Evolutionary conservation across 2,797 vertebrate genomes (phyloP).

Genomic region (Cirrhinus mrigala): DNA sequence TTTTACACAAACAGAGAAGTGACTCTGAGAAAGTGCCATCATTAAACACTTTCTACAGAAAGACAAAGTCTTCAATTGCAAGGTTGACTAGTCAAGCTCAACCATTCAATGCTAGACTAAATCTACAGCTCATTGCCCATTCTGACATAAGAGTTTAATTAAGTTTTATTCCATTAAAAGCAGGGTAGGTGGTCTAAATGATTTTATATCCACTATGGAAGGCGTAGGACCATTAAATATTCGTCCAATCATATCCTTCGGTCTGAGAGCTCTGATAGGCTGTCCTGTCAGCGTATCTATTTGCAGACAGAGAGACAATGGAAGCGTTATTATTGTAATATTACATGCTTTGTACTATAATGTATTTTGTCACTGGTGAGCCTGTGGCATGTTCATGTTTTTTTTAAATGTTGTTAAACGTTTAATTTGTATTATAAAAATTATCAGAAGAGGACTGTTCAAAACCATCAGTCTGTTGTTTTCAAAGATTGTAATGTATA

Average conservation of each 20-base stretch:
- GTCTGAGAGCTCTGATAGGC: no score
- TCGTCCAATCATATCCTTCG: no score
- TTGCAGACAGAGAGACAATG: no score
- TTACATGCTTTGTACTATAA: no score
- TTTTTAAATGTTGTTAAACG: no score
- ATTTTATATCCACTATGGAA: not conserved
- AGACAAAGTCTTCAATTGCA: not conserved
- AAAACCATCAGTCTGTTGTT: not conserved
- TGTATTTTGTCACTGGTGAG: no score
- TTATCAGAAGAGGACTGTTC: not conserved
- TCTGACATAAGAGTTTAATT: not conserved
- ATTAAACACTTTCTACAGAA: not conserved
- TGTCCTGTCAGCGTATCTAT: no score
- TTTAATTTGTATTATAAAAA: not conserved
- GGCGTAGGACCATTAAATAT: not conserved
- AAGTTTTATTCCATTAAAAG: not conserved
- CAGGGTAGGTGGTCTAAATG: not conserved
- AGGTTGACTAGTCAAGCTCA: not conserved
- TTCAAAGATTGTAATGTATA: not conserved
- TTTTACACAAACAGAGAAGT: not conserved
- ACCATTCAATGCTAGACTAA: not conserved
- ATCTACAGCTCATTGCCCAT: not conserved
- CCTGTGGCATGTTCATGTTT: no score
- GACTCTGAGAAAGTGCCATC: not conserved
- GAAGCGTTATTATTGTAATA: no score